Conservation (phyloP, 2,113 vertebrate species). For the Delphinapterus leucas region DNA sequence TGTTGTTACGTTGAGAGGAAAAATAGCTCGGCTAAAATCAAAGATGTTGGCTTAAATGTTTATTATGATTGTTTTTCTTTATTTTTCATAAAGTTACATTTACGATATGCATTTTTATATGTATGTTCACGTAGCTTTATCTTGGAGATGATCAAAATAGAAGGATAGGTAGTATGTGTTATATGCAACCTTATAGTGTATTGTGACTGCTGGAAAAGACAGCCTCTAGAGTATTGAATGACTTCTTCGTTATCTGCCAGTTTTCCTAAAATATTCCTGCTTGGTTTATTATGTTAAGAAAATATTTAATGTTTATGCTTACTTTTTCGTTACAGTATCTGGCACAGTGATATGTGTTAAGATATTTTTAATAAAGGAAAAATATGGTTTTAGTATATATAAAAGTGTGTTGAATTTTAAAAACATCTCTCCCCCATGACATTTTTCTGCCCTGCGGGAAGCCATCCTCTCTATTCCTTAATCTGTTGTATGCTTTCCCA, state of each 20-base stretch:
- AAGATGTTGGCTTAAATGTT: constrained; percentile 20
- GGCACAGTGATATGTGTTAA: neutral
- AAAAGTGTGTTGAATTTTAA: neutral
- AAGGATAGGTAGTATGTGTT: neutral
- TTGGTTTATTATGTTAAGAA: constrained; percentile 51
- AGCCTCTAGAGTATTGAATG: neutral
- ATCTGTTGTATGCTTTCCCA: neutral
- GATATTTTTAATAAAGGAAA: constrained; percentile 33
- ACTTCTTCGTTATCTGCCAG: neutral
- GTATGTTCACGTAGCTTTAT: neutral
- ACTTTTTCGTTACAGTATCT: constrained; percentile 1
- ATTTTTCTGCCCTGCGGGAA: neutral
- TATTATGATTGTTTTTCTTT: neutral
- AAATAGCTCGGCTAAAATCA: neutral
- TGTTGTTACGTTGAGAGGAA: constrained; percentile 22
- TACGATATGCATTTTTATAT: neutral
- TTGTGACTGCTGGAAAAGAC: constrained; percentile 1
- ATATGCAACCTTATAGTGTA: neutral
- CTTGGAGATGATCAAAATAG: constrained; percentile 7
- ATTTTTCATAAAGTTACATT: constrained; percentile 30
- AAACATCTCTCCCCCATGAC: neutral
- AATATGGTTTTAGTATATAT: neutral
- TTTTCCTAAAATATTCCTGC: constrained; percentile 25
- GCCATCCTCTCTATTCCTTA: neutral
- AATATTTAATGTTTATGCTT: constrained; percentile 4